Evolutionary conservation across 2,888 invertebrate species (phyloP).

Genomic region (Phytoseiulus persimilis): DNA sequence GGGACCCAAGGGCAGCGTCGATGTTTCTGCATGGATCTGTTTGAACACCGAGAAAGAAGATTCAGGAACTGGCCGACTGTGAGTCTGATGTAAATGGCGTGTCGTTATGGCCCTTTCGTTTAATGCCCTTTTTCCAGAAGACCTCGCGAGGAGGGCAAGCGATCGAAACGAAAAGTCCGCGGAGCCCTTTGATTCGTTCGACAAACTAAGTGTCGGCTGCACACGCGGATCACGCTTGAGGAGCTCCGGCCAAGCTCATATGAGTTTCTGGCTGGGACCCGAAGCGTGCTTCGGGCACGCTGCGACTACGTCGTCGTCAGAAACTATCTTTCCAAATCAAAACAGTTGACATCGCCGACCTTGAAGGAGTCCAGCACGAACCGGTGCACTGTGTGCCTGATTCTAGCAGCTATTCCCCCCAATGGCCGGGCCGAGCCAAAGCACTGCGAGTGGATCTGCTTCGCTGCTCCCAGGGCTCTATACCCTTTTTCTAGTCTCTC

Average conservation of each 20-base stretch:
- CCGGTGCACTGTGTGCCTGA: neutral
- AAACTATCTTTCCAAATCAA: conserved; percentile 5
- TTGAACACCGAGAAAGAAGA: neutral
- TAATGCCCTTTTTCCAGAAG: neutral
- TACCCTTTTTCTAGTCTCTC: neutral
- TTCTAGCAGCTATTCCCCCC: neutral
- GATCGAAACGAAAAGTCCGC: neutral
- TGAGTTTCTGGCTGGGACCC: neutral
- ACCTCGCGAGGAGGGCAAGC: neutral
- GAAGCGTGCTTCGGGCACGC: neutral
- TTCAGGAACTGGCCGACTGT: neutral
- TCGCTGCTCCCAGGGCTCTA: neutral
- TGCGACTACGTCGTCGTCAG: neutral
- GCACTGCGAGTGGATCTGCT: neutral
- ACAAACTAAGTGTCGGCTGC: neutral
- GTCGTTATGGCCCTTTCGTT: neutral
- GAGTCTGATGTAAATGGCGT: neutral
- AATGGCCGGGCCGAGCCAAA: neutral
- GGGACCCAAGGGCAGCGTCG: neutral
- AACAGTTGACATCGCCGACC: neutral
- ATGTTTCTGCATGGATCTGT: neutral
- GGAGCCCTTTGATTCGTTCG: neutral
- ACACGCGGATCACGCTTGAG: conserved; percentile 5
- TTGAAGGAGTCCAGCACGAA: neutral
- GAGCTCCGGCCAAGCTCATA: neutral